Conservation (phyloP, 2,113 vertebrate species). For the Ceuthmochares aereus region DNA sequence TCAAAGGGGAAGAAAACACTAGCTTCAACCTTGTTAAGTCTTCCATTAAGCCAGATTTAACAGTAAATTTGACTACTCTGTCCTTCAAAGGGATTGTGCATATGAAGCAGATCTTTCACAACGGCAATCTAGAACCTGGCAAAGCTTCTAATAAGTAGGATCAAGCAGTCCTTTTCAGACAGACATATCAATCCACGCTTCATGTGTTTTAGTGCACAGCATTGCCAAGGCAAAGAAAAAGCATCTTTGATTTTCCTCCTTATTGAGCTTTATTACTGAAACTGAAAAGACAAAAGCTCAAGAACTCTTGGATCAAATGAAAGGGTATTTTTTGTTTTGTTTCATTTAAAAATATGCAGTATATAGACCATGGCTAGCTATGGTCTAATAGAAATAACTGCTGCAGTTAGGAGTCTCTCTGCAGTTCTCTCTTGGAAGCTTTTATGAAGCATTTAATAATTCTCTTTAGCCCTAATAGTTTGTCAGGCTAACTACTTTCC, state of each 20-base stretch:
- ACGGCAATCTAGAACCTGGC: neutral
- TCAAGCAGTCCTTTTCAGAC: neutral
- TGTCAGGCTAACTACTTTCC: neutral
- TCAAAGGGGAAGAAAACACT: neutral
- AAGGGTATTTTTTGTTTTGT: neutral
- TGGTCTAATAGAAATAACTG: neutral
- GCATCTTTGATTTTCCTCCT: neutral
- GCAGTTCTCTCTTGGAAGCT: neutral
- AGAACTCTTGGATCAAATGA: neutral
- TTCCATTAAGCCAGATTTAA: neutral
- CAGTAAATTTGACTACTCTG: neutral
- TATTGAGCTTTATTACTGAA: neutral
- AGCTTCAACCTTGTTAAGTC: neutral
- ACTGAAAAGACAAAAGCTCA: neutral
- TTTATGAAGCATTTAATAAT: neutral
- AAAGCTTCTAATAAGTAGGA: neutral
- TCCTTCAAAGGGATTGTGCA: neutral
- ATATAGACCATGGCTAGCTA: neutral
- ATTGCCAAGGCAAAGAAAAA: neutral
- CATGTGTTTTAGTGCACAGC: neutral
- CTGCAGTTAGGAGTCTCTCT: neutral
- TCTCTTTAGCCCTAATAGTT: neutral
- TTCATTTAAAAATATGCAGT: neutral
- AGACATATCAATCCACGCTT: neutral
- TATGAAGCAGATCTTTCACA: accelerated